Evolutionary conservation across 2,797 vertebrate genomes (phyloP).

Genomic region (Chelidonichthys spinosus): DNA sequence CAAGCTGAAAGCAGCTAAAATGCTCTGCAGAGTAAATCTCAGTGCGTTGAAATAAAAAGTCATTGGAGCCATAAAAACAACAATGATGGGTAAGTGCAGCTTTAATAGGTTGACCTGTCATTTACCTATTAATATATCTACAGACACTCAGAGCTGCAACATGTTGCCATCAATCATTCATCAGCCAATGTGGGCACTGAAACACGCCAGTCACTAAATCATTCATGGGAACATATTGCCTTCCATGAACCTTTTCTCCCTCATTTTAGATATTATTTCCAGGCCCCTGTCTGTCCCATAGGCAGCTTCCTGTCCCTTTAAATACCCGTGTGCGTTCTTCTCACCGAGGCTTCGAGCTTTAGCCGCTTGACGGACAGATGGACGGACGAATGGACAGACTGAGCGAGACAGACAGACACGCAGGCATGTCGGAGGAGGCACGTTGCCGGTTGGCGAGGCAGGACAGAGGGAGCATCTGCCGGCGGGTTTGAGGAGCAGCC

Average conservation of each 20-base stretch:
- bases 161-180: slow-evolving; percentile 76
- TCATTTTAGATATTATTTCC: slow-evolving; percentile 56
- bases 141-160: slow-evolving; percentile 60
- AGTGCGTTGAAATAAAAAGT: background rate
- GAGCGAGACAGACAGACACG: slow-evolving; percentile 52
- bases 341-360: slow-evolving; percentile 35
- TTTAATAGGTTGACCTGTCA: slow-evolving; percentile 1
- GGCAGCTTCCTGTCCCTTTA: slow-evolving; percentile 25
- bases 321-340: slow-evolving; percentile 28
- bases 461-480: slow-evolving; percentile 79
- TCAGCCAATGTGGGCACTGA: slow-evolving; percentile 69
- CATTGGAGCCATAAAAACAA: background rate
- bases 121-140: slow-evolving; percentile 37
- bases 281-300: slow-evolving; percentile 17
- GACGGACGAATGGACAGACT: slow-evolving; percentile 70
- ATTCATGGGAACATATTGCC: slow-evolving; percentile 77
- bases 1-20: background rate
- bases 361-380: slow-evolving; percentile 68
- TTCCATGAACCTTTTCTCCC: slow-evolving; percentile 52
- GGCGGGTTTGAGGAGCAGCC: slow-evolving; percentile 77
- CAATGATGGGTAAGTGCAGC: background rate
- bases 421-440: slow-evolving; percentile 67
- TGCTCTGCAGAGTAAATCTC: too few relatives aligned
- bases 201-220: slow-evolving; percentile 65
- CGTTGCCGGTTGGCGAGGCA: slow-evolving; percentile 67